These are phyloP conservation scores for Nymphalis c-album DNA, from an alignment of 2,888 invertebrate genomes.

Conservation along the genomic window DNA sequence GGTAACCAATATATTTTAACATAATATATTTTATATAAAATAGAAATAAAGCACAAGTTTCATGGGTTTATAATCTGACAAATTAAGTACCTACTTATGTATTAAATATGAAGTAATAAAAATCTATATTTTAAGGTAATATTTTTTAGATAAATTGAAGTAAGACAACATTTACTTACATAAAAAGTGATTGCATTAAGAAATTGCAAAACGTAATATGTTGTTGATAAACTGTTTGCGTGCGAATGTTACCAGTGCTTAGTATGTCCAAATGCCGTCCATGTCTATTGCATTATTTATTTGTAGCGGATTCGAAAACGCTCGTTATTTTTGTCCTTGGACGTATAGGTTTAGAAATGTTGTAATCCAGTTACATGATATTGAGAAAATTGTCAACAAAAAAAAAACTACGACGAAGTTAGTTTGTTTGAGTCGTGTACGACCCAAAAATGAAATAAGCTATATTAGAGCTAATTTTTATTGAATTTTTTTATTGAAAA, in stretches of 20 bases:
- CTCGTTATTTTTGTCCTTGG: constrained; percentile 15
- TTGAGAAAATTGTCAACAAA: too few species aligned
- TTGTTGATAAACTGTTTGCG: constrained; percentile 36
- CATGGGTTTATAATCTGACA: too few species aligned
- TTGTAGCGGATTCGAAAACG: constrained; percentile 24
- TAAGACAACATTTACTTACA: neutral
- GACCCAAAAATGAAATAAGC: too few species aligned
- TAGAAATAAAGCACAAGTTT: too few species aligned
- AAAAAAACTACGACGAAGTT: too few species aligned
- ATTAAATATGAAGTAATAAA: too few species aligned
- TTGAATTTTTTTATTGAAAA: too few species aligned
- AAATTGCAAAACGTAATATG: constrained; percentile 23
- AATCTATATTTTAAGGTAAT: neutral
- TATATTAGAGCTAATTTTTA: too few species aligned
- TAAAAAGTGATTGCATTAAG: constrained; percentile 5
- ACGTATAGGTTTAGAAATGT: constrained; percentile 1
- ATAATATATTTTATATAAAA: too few species aligned
- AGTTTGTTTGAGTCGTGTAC: too few species aligned
- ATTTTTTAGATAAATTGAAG: neutral
- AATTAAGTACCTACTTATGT: too few species aligned
- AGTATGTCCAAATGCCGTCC: constrained; percentile 17
- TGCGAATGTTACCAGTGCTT: constrained; percentile 39
- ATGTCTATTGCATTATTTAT: constrained; percentile 25
- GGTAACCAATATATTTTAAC: too few species aligned
- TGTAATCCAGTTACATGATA: neutral